These are phyloP conservation scores for Hetaerina titia DNA, from an alignment of 2,888 invertebrate genomes.

Conservation along the genomic window DNA sequence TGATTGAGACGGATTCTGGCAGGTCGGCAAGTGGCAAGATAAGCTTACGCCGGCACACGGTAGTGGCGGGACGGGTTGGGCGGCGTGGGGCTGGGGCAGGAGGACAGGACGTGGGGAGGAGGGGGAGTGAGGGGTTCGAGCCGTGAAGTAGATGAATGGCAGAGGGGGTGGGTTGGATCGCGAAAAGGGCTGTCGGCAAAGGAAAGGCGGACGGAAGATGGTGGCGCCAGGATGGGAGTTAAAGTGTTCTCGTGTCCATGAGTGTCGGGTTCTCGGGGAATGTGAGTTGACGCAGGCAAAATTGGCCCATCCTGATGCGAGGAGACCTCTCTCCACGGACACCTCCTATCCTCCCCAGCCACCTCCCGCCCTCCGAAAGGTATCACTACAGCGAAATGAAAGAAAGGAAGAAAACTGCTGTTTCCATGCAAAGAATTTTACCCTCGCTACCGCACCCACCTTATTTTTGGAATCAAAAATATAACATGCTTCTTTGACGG, in stretches of 20 bases:
- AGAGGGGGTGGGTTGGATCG: not conserved
- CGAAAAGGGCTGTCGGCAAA: not conserved
- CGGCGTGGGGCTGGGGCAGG: not conserved
- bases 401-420: not conserved
- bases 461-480: not conserved
- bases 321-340: not conserved
- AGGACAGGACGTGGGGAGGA: not conserved
- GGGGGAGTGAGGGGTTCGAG: not conserved
- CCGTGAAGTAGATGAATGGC: not conserved
- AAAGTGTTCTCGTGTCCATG: constrained; percentile 25
- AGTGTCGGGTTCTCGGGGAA: constrained; percentile 16
- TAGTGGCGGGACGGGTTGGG: not conserved
- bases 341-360: not conserved
- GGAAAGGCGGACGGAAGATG: not conserved
- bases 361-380: not conserved
- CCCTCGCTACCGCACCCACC: not conserved
- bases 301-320: constrained; percentile 2
- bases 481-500: not conserved
- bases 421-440: not conserved
- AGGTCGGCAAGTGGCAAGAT: constrained; percentile 25
- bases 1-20: constrained; percentile 33
- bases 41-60: constrained; percentile 9
- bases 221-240: not conserved
- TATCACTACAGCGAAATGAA: not conserved
- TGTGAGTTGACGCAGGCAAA: constrained; percentile 19